Conservation (phyloP, 2,797 vertebrate species). For the Lagocephalus sceleratus region DNA sequence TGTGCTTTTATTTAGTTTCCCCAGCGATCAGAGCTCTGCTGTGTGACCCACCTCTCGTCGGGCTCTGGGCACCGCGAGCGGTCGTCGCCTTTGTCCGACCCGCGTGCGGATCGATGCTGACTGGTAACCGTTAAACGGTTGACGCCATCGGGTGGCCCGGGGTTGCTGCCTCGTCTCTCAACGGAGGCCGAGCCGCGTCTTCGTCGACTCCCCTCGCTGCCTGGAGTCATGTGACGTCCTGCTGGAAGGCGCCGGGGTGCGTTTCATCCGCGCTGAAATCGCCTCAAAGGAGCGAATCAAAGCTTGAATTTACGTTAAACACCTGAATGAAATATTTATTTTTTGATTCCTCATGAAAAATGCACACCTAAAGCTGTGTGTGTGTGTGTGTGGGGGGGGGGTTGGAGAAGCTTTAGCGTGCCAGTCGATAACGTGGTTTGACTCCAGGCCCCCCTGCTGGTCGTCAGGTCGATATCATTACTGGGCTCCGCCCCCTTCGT, state of each 20-base stretch:
- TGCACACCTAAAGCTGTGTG: constrained; percentile 31
- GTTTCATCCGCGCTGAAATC: constrained; percentile 49
- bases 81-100: no score
- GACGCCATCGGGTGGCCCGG: no score
- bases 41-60: no score
- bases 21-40: no score
- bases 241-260: constrained; percentile 8
- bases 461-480: constrained; percentile 57
- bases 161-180: no score
- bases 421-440: constrained; percentile 59
- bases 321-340: constrained; percentile 62
- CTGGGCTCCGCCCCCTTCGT: constrained; percentile 38
- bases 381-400: constrained; percentile 19
- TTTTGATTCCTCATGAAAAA: constrained; percentile 64
- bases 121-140: no score
- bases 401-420: background rate
- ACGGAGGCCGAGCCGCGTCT: background rate
- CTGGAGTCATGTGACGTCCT: background rate
- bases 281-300: constrained; percentile 67
- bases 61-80: no score
- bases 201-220: background rate
- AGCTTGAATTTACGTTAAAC: constrained; percentile 67
- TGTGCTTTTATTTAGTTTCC: no score
- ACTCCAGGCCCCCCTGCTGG: constrained; percentile 54
- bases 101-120: no score